Evolutionary conservation across 2,888 invertebrate genomes (phyloP), one percentile per base, ranked within the genome.

Genomic region (Drosophila dives): DNA sequence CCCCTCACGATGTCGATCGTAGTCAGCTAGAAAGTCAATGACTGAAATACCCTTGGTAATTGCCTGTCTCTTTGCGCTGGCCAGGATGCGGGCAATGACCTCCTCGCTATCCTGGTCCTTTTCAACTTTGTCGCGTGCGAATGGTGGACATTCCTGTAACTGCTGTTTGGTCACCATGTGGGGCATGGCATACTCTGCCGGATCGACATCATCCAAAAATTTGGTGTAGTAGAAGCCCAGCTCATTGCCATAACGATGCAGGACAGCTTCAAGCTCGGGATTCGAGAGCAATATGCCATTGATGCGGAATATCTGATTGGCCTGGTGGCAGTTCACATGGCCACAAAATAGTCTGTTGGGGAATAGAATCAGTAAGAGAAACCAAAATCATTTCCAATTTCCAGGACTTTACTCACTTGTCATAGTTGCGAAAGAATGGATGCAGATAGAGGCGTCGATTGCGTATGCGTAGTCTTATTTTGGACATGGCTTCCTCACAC

Each of bases 161-260:
- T 82, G 63, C 11, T 79, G 72, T n/a, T 82, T 76, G 15, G 72
- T 61, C 4, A 75, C 75, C 75, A 92, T 78, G 23, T 86, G 81
- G 3, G 93, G 92, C 77, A 92, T 81, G 0, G 89, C 92, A 67
- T 92, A 92, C 67, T 92, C 92, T 0, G 90, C 88, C 3, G 93
- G 92, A 85, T 93, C 93, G 5, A 78, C 95, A 92, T 96, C 96
- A 65, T 94, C 94, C 61, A 97, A 93, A 80, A 97, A 95, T 81
- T 94, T 94, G 72, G 94, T 94, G 90, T 97, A 97, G 93, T 95
- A 95, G 92, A 97, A 97, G 29, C 97, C 97, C 89, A 95, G 92
- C 90, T 96, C 95, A 91, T 97, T 95, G 72, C 95, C 95, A 93
- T 96, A 97, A 75, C 96, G 94, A 82, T 94, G 94, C 90, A 96